Conservation (phyloP, 2,888 invertebrate species). For the Tetragonula carbonaria region DNA sequence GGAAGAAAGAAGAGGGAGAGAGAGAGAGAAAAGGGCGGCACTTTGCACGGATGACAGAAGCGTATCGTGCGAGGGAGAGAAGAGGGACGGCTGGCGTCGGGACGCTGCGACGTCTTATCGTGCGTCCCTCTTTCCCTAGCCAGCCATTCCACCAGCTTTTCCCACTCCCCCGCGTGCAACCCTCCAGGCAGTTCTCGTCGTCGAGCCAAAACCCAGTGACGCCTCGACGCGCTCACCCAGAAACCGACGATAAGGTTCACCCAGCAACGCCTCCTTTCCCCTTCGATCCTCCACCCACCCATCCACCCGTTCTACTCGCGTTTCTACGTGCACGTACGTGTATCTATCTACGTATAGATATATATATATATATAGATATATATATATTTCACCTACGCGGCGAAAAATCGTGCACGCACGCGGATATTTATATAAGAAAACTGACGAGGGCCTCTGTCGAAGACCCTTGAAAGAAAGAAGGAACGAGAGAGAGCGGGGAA, state of each 20-base stretch:
- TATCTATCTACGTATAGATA: slow-evolving; percentile 12
- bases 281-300: background rate
- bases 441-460: slow-evolving; percentile 35
- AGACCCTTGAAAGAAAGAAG: slow-evolving; percentile 38
- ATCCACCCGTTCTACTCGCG: background rate
- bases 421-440: slow-evolving; percentile 67
- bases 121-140: slow-evolving; percentile 66
- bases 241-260: slow-evolving; percentile 83
- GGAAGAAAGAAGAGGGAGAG: slow-evolving; percentile 33
- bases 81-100: slow-evolving; percentile 71
- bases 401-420: slow-evolving; percentile 37
- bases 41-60: slow-evolving; percentile 68
- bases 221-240: slow-evolving; percentile 82
- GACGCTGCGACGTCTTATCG: slow-evolving; percentile 79
- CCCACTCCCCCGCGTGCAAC: slow-evolving; percentile 45
- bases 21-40: slow-evolving; percentile 53
- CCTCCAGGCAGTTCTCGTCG: slow-evolving; percentile 56
- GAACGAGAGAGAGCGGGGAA: background rate
- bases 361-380: background rate
- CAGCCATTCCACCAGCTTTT: slow-evolving; percentile 63
- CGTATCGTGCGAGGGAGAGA: slow-evolving; percentile 68
- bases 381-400: slow-evolving; percentile 40
- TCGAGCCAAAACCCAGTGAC: slow-evolving; percentile 81
- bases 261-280: slow-evolving; percentile 76
- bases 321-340: background rate